These are phyloP conservation scores for Ichneumoninae sp. DNA, from an alignment of 2,888 invertebrate genomes.

Conservation along the genomic window DNA sequence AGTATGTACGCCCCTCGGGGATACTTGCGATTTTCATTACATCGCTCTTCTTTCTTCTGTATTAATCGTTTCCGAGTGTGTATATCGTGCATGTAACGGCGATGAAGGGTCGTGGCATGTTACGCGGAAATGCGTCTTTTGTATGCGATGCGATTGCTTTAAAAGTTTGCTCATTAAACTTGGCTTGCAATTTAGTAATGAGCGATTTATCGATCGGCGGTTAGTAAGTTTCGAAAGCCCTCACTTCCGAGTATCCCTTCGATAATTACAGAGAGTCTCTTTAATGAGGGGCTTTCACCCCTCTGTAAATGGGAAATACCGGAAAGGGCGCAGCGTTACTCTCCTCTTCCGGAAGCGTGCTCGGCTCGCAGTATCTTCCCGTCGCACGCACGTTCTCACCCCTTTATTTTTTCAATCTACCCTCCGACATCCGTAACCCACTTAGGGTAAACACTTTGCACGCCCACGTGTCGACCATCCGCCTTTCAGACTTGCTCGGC, in stretches of 20 bases:
- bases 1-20: neutral
- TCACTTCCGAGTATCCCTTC: neutral
- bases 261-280: slow-evolving; percentile 46
- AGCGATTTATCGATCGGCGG: neutral
- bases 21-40: slow-evolving; percentile 46
- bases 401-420: slow-evolving; percentile 67
- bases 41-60: neutral
- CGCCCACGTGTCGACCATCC: slow-evolving; percentile 62
- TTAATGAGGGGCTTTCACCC: slow-evolving; percentile 40
- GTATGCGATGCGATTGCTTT: neutral
- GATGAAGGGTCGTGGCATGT: neutral
- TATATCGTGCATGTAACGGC: neutral
- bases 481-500: neutral
- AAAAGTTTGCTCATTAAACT: slow-evolving; percentile 4
- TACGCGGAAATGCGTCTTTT: neutral
- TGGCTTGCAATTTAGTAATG: neutral
- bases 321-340: slow-evolving; percentile 46
- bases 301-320: slow-evolving; percentile 50
- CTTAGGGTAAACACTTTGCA: slow-evolving; percentile 64
- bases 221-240: neutral
- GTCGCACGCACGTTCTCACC: slow-evolving; percentile 16
- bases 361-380: slow-evolving; percentile 39
- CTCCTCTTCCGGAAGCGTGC: slow-evolving; percentile 33
- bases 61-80: neutral
- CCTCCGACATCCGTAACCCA: slow-evolving; percentile 66